Evolutionary conservation across 2,797 vertebrate genomes (phyloP).

Genomic region (Merluccius polli): DNA sequence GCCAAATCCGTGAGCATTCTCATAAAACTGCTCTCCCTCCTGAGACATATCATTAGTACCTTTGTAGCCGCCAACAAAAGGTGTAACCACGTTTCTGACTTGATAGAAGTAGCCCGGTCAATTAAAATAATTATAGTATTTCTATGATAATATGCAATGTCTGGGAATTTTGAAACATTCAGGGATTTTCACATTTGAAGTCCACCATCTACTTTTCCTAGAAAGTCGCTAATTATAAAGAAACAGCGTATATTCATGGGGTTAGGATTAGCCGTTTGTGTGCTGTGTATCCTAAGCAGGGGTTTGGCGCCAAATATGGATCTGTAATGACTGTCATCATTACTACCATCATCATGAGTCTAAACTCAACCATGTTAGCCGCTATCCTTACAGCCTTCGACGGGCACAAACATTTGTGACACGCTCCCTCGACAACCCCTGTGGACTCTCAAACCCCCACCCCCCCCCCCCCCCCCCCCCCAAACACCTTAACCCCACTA

Average conservation of each 20-base stretch:
- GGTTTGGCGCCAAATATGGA: too few species aligned
- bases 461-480: too few species aligned
- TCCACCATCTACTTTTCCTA: conserved; percentile 56
- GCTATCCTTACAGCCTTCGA: too few species aligned
- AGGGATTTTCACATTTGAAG: conserved; percentile 62
- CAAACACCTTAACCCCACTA: too few species aligned
- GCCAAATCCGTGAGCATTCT: conserved; percentile 67
- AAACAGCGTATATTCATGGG: conserved; percentile 51
- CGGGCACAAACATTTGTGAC: too few species aligned
- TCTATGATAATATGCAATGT: conserved; percentile 66
- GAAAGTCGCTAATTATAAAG: conserved; percentile 50
- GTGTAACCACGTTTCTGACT: conserved; percentile 51
- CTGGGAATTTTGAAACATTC: conserved; percentile 64
- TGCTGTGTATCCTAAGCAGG: conserved; percentile 28
- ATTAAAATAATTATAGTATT: conserved; percentile 70
- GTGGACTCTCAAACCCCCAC: too few species aligned
- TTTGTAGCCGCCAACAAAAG: conserved; percentile 40
- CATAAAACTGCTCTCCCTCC: conserved; percentile 59
- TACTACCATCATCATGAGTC: too few species aligned
- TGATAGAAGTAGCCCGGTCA: conserved; percentile 61
- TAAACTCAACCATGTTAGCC: too few species aligned
- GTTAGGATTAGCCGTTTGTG: conserved; percentile 48
- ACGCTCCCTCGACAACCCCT: too few species aligned
- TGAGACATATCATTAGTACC: conserved; percentile 57
- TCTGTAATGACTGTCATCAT: too few species aligned